Evolutionary conservation across 2,888 invertebrate species (phyloP).

Genomic region (Lumbricus terrestris): DNA sequence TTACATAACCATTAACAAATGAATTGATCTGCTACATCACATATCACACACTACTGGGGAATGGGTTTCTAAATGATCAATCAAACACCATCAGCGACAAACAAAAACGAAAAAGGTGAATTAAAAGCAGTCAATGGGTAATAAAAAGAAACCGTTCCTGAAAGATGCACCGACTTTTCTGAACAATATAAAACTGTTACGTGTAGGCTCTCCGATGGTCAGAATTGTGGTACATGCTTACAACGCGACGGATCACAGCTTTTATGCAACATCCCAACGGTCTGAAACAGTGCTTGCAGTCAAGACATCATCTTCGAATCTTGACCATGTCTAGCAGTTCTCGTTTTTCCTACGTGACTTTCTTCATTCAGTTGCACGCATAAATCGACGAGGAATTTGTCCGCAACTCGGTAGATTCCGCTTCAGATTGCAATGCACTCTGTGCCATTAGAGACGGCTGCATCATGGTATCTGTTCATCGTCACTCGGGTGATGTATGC

Average conservation of each 20-base stretch:
- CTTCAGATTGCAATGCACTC: not conserved
- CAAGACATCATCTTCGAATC: not conserved
- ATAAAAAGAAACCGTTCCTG: not conserved
- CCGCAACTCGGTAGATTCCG: not conserved
- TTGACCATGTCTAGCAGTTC: not conserved
- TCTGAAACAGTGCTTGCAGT: not conserved
- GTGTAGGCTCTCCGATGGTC: not conserved
- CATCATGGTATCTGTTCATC: constrained; percentile 11
- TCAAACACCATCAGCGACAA: not conserved
- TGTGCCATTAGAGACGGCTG: not conserved
- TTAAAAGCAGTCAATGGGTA: not conserved
- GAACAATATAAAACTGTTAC: not conserved
- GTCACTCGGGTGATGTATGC: constrained; percentile 12
- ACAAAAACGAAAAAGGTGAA: not conserved
- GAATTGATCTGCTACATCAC: not conserved
- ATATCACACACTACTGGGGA: not conserved
- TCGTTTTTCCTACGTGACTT: not conserved
- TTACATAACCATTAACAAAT: not conserved
- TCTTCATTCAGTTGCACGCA: not conserved
- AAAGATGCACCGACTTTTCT: not conserved
- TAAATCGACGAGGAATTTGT: not conserved
- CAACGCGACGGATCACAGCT: not conserved
- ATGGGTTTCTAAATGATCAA: not conserved
- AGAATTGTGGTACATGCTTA: not conserved
- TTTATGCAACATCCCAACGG: not conserved